Base-by-base conservation (phyloP, 1,140 invertebrate species). In the Euborellia annulipes region DNA sequence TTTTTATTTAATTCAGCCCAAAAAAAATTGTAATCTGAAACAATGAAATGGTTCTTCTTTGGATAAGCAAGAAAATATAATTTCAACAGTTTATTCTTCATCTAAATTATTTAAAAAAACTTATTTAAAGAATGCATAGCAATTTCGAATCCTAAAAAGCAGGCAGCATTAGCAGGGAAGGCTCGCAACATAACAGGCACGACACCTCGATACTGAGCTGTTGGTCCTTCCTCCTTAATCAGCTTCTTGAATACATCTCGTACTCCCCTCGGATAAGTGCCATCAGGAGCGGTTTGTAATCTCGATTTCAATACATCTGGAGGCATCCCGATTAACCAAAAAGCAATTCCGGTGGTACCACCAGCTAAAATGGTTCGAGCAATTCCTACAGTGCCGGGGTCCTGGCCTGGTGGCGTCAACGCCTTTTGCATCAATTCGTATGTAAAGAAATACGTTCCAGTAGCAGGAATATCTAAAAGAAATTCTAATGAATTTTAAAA, bases 161-260 rank as follows among this genome's bases (percentile, higher is more conserved):
- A 91, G 2, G 85, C 88, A 46, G 89, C 90, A 68, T 93, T 94
- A n/a, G 89, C 87, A 36, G 89, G 87, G 68, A 94, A 92, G 21
- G 90, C 88, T 63, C 90, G 68, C 8, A 93, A 62, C 71, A 94
- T 78, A 7, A 95, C 85, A 1, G 90, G 89, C 3, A 76, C 74
- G 27, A 83, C 73, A 45, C 90, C 90, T 60, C 80, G 83, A 59
- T 86, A 91, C 3, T 94, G 61, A 21, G 80, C 86, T 36, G 67
- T 57, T 0, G 80, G 72, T 2, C 89, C 89, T 67, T 93, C 88
- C 48, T 75, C 75, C 46, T 72, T 75, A 65, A 94, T 79, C 16
- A 92, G 61, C 34, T 81, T 68, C 48, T 65, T 71, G 53, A 90
- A 85, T 2, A 91, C 88, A 67, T 87, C 85, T 44, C 84, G 70